phyloP scores from a whole-genome alignment of 2,113 vertebrate genomes.

The Clarias batrachus region DNA sequence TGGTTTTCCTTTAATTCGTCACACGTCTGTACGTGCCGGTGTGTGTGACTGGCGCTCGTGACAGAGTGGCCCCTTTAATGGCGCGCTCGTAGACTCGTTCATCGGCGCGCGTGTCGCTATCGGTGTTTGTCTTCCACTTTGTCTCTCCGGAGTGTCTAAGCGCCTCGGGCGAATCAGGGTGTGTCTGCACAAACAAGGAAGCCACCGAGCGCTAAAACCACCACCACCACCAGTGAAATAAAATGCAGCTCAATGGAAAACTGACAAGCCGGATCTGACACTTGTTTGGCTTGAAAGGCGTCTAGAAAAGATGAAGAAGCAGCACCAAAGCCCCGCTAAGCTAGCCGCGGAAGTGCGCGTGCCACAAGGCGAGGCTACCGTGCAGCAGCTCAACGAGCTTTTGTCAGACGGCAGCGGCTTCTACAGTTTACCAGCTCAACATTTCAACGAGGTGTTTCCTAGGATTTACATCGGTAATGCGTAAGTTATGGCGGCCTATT shows the following conservation, averaged over 20 bases:
- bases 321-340: constrained; percentile 69
- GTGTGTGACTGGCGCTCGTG: constrained; percentile 3
- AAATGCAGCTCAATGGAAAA: constrained; percentile 58
- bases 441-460: constrained; percentile 93
- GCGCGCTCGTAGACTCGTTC: constrained; percentile 38
- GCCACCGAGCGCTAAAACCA: constrained; percentile 23
- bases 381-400: constrained; percentile 90
- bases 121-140: constrained; percentile 39
- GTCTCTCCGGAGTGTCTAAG: constrained; percentile 55
- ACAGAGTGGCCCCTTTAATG: constrained; percentile 49
- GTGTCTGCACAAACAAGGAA: constrained; percentile 62
- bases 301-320: constrained; percentile 72
- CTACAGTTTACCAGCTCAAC: constrained; percentile 90
- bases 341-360: constrained; percentile 67
- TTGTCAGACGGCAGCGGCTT: constrained; percentile 86
- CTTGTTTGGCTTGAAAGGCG: constrained; percentile 43
- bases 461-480: constrained; percentile 93
- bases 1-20: not conserved
- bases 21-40: not conserved
- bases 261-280: constrained; percentile 46
- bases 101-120: constrained; percentile 45
- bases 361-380: constrained; percentile 77
- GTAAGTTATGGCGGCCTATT: constrained; percentile 72
- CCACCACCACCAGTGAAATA: constrained; percentile 52
- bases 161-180: constrained; percentile 59